Base-by-base conservation (phyloP, 2,888 invertebrate species). In the Holacanthella duospinosa region DNA sequence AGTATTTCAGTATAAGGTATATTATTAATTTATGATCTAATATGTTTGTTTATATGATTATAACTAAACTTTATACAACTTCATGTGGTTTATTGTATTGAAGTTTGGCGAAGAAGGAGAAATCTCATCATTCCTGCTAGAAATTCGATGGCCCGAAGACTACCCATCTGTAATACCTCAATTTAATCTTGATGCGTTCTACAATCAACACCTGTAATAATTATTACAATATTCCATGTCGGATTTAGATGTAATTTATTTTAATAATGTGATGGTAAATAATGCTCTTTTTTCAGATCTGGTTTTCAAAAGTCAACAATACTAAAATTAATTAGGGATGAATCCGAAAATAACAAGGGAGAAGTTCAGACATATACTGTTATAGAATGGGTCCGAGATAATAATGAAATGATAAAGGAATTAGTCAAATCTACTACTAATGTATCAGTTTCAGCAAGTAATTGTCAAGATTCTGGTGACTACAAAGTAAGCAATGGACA, bases 361-460 rank as follows among this genome's bases (percentile, higher is more conserved):
- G 87, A 87, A 79, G 92, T 92, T 2, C 93, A 94, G 92, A 95
- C 94, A 0, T 96, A 92, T 75, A 89, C 93, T 0, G 78, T 96
- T 60, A 92, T 96, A 76, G 94, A 96, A 78, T 89, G 85, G 77
- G 81, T 91, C 21, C 92, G 92, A 77, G 94, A 95, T 76, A 86
- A 86, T 74, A 81, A 85, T 36, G 78, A 84, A 0, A 25, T 9
- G 19, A 26, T 55, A 12, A 26, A 12, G 29, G 55, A 26, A 26
- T 19, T 21, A 29, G 16, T 28, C n/a, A 55, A 28, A 55, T 6
- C 55, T 24, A 55, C 27, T 6, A 21, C 3, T 26, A 29, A 12
- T 24, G 54, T n/a, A 53, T 9, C 9, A 6, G n/a, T 25, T 53
- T 25, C 21, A 53, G 6, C 21, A n/a, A n/a, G n/a, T n/a, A n/a